These are phyloP conservation scores for Chloropsis hardwickii DNA, from an alignment of 2,113 vertebrate genomes.

Conservation along the genomic window DNA sequence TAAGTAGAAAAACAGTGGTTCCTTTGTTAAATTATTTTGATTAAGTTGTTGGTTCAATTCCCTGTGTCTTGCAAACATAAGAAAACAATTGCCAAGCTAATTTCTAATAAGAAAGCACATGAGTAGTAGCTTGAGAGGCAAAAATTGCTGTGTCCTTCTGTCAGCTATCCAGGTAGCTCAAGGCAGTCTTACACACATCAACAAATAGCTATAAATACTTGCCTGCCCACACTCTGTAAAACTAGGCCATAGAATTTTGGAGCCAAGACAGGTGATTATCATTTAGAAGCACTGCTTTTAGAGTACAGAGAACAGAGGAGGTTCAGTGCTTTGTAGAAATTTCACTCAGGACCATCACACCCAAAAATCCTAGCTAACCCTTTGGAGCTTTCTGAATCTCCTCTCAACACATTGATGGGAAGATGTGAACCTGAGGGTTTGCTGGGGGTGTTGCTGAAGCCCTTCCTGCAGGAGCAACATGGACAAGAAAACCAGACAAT, in stretches of 20 bases:
- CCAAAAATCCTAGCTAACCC: background rate
- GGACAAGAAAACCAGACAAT: background rate
- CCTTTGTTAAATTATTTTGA: background rate
- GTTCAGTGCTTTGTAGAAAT: background rate
- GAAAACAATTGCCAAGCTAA: background rate
- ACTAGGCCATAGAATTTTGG: background rate
- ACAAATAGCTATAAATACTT: background rate
- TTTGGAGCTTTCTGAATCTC: background rate
- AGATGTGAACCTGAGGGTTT: accelerated
- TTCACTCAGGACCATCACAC: background rate
- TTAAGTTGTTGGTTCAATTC: background rate
- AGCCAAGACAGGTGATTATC: background rate
- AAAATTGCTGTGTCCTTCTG: background rate
- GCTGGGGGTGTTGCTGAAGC: background rate
- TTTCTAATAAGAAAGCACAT: background rate
- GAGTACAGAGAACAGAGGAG: background rate
- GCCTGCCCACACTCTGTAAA: background rate
- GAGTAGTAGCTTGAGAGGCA: background rate
- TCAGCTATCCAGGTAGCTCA: background rate
- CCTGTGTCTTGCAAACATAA: background rate
- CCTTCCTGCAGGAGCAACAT: background rate
- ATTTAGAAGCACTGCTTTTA: background rate
- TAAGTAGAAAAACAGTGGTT: background rate
- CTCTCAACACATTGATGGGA: background rate
- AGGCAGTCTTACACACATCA: background rate